These are phyloP conservation scores for Ormyrus rosae DNA, from an alignment of 2,888 invertebrate species.

Conservation along the genomic window DNA sequence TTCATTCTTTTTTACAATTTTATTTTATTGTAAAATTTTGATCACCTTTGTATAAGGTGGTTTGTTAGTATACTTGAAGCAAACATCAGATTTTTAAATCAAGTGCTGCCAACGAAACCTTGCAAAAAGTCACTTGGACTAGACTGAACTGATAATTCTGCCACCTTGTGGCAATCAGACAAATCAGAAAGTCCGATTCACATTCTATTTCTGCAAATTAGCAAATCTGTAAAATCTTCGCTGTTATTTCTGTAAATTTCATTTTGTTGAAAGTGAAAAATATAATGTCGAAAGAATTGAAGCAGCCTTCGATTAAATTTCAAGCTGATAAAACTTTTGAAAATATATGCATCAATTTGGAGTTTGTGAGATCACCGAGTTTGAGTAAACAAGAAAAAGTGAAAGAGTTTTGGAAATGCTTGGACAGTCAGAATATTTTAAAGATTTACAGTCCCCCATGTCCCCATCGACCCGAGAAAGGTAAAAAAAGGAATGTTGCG, in stretches of 20 bases:
- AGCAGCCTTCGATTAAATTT: too few relatives aligned
- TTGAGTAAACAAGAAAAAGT: constrained; percentile 49
- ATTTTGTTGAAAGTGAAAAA: not conserved
- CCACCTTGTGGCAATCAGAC: not conserved
- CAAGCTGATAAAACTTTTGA: not conserved
- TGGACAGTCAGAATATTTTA: constrained; percentile 56
- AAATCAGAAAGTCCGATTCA: constrained; percentile 31
- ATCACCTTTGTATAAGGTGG: too few relatives aligned
- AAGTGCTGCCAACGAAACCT: constrained; percentile 18
- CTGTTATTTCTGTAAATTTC: not conserved
- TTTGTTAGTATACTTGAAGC: too few relatives aligned
- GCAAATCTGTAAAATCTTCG: not conserved
- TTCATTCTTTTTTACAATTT: too few relatives aligned
- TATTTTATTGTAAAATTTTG: too few relatives aligned
- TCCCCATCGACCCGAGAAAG: constrained; percentile 32
- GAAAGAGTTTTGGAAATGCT: constrained; percentile 62
- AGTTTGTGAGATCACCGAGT: constrained; percentile 32
- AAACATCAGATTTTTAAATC: constrained; percentile 10
- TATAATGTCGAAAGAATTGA: not conserved
- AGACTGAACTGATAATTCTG: not conserved
- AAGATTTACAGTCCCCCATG: not conserved
- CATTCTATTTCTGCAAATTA: constrained; percentile 20
- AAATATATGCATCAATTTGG: constrained; percentile 13
- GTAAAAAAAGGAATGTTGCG: constrained; percentile 17
- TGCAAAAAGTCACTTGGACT: constrained; percentile 33